Percentiles rank a stretch among this genome's conserved stretches.
phyloP scores from a whole-genome alignment of 1,140 invertebrate genomes.

The Apis cerana region DNA sequence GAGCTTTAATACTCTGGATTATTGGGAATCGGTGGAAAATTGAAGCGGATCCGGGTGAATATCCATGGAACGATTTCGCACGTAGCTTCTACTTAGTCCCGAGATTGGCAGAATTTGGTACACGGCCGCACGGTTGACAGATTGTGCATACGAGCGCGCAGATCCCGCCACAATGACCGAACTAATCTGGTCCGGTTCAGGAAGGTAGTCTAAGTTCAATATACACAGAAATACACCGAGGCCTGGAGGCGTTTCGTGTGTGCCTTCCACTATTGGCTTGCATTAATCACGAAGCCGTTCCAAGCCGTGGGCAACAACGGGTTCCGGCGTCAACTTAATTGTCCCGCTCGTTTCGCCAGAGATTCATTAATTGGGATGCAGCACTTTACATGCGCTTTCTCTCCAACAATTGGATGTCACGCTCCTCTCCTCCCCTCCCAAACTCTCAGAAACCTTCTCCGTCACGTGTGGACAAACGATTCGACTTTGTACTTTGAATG shows the following conservation, averaged over 20 bases:
- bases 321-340: conserved; percentile 60
- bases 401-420: background rate
- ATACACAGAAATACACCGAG: conserved; percentile 70
- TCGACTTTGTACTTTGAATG: background rate
- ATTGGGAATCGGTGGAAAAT: conserved; percentile 34
- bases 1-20: background rate
- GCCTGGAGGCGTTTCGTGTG: conserved; percentile 62
- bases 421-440: background rate
- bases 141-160: conserved; percentile 62
- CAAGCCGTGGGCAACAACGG: conserved; percentile 25
- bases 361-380: conserved; percentile 49
- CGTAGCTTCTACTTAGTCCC: conserved; percentile 39
- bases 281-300: conserved; percentile 66
- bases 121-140: conserved; percentile 62
- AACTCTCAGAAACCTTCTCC: too few species aligned
- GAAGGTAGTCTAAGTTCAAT: conserved; percentile 72
- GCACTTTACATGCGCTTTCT: background rate
- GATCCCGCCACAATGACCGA: conserved; percentile 70
- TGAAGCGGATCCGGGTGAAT: conserved; percentile 18
- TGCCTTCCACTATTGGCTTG: conserved; percentile 68
- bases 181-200: conserved; percentile 72
- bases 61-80: conserved; percentile 42
- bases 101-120: conserved; percentile 59
- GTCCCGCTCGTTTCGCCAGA: conserved; percentile 38
- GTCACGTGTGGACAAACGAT: too few species aligned